These are phyloP conservation scores for Tympanuchus pallidicinctus DNA, from an alignment of 2,113 vertebrate genomes.

Conservation along the genomic window DNA sequence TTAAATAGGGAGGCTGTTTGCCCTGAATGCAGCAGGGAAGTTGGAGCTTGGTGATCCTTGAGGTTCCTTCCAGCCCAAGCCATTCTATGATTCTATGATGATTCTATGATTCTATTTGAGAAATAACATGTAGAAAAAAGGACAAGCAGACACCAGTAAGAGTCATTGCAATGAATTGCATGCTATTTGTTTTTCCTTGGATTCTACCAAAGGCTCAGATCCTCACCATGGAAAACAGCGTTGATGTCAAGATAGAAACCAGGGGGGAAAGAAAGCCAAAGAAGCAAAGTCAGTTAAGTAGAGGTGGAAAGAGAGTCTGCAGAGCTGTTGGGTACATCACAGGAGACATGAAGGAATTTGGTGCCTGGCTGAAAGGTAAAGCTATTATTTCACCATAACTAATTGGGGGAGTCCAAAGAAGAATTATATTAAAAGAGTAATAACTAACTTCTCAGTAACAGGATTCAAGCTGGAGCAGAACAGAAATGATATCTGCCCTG, in stretches of 20 bases:
- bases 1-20: too few relatives aligned
- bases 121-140: neutral
- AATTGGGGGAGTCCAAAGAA: neutral
- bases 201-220: constrained; percentile 18
- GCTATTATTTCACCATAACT: neutral
- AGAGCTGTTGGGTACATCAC: constrained; percentile 68
- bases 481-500: neutral
- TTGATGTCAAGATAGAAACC: constrained; percentile 60
- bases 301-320: constrained; percentile 59
- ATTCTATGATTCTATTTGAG: neutral
- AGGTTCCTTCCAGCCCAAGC: too few relatives aligned
- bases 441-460: neutral
- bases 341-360: constrained; percentile 80
- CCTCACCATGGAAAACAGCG: constrained; percentile 65
- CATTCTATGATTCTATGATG: too few relatives aligned
- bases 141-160: neutral
- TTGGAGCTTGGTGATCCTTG: too few relatives aligned
- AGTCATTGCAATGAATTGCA: neutral
- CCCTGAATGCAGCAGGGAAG: too few relatives aligned
- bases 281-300: constrained; percentile 33
- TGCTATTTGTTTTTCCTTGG: neutral
- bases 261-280: neutral
- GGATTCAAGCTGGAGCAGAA: neutral
- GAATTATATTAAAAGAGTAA: neutral
- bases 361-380: constrained; percentile 80